Evolutionary conservation across 1,140 invertebrate genomes (phyloP), one percentile per base, ranked within the genome.

Genomic region (Aphelinus certus): DNA sequence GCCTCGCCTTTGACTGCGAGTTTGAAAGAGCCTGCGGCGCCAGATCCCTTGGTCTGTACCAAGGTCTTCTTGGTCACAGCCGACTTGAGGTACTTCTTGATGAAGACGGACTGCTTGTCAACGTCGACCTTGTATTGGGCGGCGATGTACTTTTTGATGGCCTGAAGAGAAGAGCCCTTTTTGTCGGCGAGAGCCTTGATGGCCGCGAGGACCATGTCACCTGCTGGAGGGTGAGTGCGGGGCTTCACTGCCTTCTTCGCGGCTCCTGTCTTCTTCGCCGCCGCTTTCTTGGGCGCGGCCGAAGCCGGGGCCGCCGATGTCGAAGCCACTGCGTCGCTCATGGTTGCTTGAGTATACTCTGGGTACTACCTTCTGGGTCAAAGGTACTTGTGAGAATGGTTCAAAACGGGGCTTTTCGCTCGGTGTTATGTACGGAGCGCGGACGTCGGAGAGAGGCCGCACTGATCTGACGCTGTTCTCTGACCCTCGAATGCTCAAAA

Each of bases 41-140:
- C 26, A 78, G 90, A 91, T 43, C 91, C 90, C 78, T 91, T 91
- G 57, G 90, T 89, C 84, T 91, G 90, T 6, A 91, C 86, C 51
- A 92, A 78, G 3, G 84, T 81, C 48, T 90, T 90, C 45, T 85
- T 86, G 45, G 85, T 86, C 60, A 92, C 90, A 51, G 90, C 90
- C 66, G 82, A 82, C 81, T 90, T 91, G 74, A 92, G 79, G 26
- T 26, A 26, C 26, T 26, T 26, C 26, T 26, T 26, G 26, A 26
- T 26, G 26, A 26, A 26, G 26, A 26, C 26, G 26, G 26, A 26
- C 26, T 26, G 26, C 26, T 26, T 26, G 26, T 26, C 26, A 26
- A 26, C 26, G 26, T 26, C 26, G 26, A 26, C 26, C 26, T 26
- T 26, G 26, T 26, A 26, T 26, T 26, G 26, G 26, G 26, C 26